These are phyloP conservation scores for Engystomops pustulosus DNA, from an alignment of 2,113 vertebrate species.

Conservation along the genomic window DNA sequence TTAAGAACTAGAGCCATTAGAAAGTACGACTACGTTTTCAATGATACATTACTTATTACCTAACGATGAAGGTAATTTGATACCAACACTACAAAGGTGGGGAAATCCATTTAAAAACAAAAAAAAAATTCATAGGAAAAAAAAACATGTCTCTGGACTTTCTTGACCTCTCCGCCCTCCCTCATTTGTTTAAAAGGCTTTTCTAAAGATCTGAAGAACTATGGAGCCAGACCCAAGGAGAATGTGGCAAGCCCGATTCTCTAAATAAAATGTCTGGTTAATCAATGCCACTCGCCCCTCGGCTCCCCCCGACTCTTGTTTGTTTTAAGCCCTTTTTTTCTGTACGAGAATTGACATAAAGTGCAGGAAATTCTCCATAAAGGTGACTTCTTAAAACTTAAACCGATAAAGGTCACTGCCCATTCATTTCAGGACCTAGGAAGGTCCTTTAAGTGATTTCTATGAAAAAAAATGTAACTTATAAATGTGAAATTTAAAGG, in stretches of 20 bases:
- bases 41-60: too few relatives aligned
- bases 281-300: conserved; percentile 27
- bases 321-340: conserved; percentile 9
- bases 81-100: background rate
- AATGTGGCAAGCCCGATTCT: conserved; percentile 15
- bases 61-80: background rate
- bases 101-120: background rate
- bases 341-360: conserved; percentile 4
- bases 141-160: background rate
- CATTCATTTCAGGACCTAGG: background rate
- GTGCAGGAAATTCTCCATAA: background rate
- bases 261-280: conserved; percentile 34
- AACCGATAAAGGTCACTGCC: background rate
- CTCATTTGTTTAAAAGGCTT: conserved; percentile 19
- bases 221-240: conserved; percentile 6
- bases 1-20: too few relatives aligned
- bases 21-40: too few relatives aligned
- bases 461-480: too few relatives aligned
- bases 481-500: too few relatives aligned
- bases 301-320: conserved; percentile 6
- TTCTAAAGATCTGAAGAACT: background rate
- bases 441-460: too few relatives aligned
- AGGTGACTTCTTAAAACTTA: background rate
- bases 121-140: too few relatives aligned
- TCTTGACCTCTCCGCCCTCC: conserved; percentile 20